phyloP scores from a whole-genome alignment of 2,888 invertebrate genomes.

The Fabriciana adippe region DNA sequence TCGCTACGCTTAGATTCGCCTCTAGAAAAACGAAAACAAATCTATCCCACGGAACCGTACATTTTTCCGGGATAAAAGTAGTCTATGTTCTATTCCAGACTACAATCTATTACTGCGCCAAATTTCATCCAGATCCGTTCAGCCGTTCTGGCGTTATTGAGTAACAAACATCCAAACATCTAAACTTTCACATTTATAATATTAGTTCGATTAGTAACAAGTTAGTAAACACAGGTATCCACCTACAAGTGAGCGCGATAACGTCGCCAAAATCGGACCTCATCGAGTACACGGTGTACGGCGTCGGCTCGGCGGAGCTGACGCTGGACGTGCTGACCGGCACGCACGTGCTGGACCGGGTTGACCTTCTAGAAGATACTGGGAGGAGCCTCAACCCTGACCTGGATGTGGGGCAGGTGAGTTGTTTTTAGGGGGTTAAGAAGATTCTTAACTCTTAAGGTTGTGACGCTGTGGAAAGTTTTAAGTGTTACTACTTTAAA shows the following conservation, averaged over 20 bases:
- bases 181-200: background rate
- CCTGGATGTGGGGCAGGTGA: conserved; percentile 86
- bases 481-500: background rate
- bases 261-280: conserved; percentile 57
- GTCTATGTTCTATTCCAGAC: too few relatives aligned
- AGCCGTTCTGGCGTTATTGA: too few relatives aligned
- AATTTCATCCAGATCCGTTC: too few relatives aligned
- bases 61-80: too few relatives aligned
- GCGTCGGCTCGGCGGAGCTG: conserved; percentile 84
- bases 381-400: conserved; percentile 86
- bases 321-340: conserved; percentile 88
- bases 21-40: too few relatives aligned
- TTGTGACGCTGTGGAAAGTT: too few relatives aligned
- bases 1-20: too few relatives aligned
- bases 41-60: too few relatives aligned
- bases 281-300: conserved; percentile 81
- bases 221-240: conserved; percentile 59
- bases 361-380: conserved; percentile 86
- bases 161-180: too few relatives aligned
- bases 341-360: conserved; percentile 80
- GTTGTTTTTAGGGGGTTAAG: background rate
- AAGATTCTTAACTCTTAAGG: too few relatives aligned
- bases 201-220: too few relatives aligned
- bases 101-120: too few relatives aligned
- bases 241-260: conserved; percentile 80